Conservation (phyloP, 2,113 vertebrate species). For the Phrynosoma platyrhinos region DNA sequence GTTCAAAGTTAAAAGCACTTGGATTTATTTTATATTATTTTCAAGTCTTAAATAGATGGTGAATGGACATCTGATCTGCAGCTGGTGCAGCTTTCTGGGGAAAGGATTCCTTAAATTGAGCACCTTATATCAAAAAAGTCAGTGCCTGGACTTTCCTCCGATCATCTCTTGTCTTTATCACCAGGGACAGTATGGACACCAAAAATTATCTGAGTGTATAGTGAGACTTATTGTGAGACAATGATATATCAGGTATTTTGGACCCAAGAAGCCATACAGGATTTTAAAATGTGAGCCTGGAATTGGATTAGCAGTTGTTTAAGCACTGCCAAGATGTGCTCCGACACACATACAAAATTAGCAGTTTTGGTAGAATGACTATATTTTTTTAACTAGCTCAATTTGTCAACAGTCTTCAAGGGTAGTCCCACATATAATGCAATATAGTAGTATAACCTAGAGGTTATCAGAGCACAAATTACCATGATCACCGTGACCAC, state of each 20-base stretch:
- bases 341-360: too few species aligned
- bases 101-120: background rate
- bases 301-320: too few species aligned
- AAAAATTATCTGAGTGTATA: background rate
- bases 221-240: background rate
- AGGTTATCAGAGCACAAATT: background rate
- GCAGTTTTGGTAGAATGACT: background rate
- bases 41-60: background rate
- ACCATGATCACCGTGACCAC: background rate
- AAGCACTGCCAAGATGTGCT: background rate
- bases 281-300: background rate
- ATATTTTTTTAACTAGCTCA: background rate
- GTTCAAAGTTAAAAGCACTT: too few species aligned
- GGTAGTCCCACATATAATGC: background rate
- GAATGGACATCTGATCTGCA: background rate
- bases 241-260: too few species aligned
- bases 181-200: background rate
- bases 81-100: background rate
- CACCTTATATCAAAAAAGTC: background rate
- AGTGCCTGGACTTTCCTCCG: background rate
- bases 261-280: background rate
- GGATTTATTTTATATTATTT: background rate
- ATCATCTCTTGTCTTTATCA: background rate
- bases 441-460: background rate
- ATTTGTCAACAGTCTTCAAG: background rate